A percentile compares a stretch with the other conserved stretches of the same genome.
These are phyloP conservation scores for Coregonus sp. DNA, from an alignment of 2,797 vertebrate genomes.

Conservation along the genomic window DNA sequence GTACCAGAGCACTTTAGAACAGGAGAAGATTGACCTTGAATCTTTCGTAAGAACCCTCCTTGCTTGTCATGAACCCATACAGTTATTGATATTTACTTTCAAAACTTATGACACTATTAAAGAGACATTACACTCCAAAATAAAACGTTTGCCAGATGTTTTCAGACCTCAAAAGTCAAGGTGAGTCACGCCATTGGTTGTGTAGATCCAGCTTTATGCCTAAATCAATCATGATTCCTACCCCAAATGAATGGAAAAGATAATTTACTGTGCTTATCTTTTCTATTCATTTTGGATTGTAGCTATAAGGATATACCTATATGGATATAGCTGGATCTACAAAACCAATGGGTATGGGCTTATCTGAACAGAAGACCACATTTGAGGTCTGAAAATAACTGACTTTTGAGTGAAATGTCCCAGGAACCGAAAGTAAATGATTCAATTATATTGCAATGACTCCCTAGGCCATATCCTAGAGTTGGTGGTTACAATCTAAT, in stretches of 20 bases:
- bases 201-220: background rate
- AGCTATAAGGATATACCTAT: too few species aligned
- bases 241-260: background rate
- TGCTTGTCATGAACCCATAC: background rate
- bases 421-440: too few species aligned
- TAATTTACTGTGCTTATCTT: background rate
- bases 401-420: background rate
- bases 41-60: slow-evolving; percentile 83
- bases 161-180: background rate
- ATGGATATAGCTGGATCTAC: too few species aligned
- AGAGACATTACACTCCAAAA: too few species aligned
- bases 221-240: background rate
- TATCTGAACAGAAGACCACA: slow-evolving; percentile 83
- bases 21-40: slow-evolving; percentile 92
- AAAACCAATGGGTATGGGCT: slow-evolving; percentile 60
- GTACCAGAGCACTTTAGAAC: slow-evolving; percentile 85
- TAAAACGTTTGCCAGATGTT: background rate
- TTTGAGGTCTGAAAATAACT: too few species aligned
- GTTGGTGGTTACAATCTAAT: background rate
- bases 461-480: background rate
- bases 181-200: background rate
- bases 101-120: background rate
- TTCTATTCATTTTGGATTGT: too few species aligned
- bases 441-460: background rate
- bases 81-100: background rate